phyloP scores from a whole-genome alignment of 2,113 vertebrate species.

The Elephas maximus region DNA sequence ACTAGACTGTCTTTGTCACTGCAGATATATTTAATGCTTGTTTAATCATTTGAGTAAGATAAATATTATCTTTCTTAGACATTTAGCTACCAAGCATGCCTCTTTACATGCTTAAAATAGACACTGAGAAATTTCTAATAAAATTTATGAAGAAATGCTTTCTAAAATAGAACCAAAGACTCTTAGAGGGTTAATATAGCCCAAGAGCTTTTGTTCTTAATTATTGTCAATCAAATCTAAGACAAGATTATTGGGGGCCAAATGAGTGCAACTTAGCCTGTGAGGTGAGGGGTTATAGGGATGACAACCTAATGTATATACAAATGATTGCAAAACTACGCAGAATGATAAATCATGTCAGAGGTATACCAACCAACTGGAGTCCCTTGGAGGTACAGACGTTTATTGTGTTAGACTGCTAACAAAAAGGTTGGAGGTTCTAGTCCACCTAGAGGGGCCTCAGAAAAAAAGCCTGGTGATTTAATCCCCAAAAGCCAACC shows the following conservation, averaged over 20 bases:
- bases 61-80: not conserved
- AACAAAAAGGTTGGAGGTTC: not conserved
- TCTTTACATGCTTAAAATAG: not conserved
- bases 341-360: not conserved
- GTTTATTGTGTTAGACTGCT: not conserved
- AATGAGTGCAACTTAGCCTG: not conserved
- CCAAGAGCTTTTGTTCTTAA: not conserved
- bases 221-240: conserved; percentile 2
- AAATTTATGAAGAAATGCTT: conserved; percentile 26
- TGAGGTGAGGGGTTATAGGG: not conserved
- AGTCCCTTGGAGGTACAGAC: not conserved
- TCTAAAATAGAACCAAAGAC: not conserved
- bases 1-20: conserved; percentile 46
- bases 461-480: not conserved
- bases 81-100: not conserved
- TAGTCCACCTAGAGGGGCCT: not conserved
- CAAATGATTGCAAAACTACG: not conserved
- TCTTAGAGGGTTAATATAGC: not conserved
- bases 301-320: not conserved
- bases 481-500: not conserved
- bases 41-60: conserved; percentile 15
- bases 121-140: not conserved
- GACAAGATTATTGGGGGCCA: not conserved
- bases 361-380: not conserved
- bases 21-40: not conserved